Base-by-base conservation (phyloP, 2,797 vertebrate species). In the Thaleichthys pacificus region DNA sequence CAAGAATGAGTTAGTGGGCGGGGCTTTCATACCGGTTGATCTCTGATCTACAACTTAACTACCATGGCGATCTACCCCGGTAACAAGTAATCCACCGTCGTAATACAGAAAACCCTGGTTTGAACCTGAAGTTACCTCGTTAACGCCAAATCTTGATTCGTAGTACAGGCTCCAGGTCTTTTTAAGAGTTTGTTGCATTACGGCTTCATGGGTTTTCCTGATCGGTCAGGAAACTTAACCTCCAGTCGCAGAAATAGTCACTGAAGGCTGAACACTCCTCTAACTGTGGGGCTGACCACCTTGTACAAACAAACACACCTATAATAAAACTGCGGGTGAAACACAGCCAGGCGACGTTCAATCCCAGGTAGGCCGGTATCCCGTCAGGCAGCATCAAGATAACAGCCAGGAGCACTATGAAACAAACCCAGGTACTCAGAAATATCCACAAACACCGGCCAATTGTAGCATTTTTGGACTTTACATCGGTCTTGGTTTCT, bases 291-390 rank as follows among this genome's bases (percentile, higher is more conserved):
- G 82, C 58, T 0, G 19, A 5, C 47, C 14, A 83, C 87, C 81
- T n/a, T 84, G 88, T 66, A 89, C 82, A 91, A 93, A 94, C 24
- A 92, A 94, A 38, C 0, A 86, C 58, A 2, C 91, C 91, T 9
- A 94, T 86, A 47, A 95, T 89, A 60, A 97, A 94, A 80, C 95
- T 97, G 83, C 96, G 96, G 78, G 95, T 81, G 77, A 96, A 95
- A 80, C 90, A 93, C 38, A 97, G 79, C 95, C 96, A 97, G 12
- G 91, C 92, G 1, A 93, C 75, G 0, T 95, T 97, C 90, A 97
- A 88, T 47, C 93, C 94, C 83, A 97, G 70, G n/a, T 95, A 94
- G 0, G 92, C 91, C 0, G 95, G 94, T 70, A 97, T 90, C 80
- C 74, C 89, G 70, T 86, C 84, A 0, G 87, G 78, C 0, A 94